phyloP scores from a whole-genome alignment of 2,797 vertebrate genomes.

The Phoebastria nigripes region DNA sequence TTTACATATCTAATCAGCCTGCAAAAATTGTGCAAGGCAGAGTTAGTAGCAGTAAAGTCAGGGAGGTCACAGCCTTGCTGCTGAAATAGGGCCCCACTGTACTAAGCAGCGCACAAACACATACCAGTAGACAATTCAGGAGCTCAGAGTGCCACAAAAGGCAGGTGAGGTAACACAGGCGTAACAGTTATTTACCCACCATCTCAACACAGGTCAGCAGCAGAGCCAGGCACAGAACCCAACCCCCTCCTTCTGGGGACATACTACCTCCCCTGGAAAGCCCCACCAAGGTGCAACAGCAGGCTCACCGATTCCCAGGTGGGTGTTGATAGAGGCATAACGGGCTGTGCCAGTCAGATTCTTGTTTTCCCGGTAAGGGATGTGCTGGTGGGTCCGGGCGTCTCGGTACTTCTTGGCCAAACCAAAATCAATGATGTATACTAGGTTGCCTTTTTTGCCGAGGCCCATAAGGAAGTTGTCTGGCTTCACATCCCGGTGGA shows the following conservation, averaged over 20 bases:
- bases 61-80: background rate
- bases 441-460: slow-evolving; percentile 95
- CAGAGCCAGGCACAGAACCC: background rate
- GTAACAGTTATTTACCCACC: background rate
- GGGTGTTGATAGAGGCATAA: slow-evolving; percentile 96
- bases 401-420: slow-evolving; percentile 96
- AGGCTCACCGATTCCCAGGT: slow-evolving; percentile 91
- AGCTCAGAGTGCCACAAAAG: background rate
- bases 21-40: background rate
- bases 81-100: background rate
- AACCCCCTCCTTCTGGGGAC: background rate
- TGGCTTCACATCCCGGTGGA: slow-evolving; percentile 94
- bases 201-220: background rate
- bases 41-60: background rate
- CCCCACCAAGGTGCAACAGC: background rate
- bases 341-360: slow-evolving; percentile 95
- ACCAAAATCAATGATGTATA: slow-evolving; percentile 98
- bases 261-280: background rate
- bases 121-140: background rate
- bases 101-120: background rate
- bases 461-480: slow-evolving; percentile 98
- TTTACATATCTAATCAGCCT: background rate
- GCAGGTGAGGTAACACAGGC: background rate
- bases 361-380: slow-evolving; percentile 98
- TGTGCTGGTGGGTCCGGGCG: slow-evolving; percentile 95